These are phyloP conservation scores for Eretmocerus hayati DNA, from an alignment of 2,888 invertebrate genomes.

Conservation along the genomic window DNA sequence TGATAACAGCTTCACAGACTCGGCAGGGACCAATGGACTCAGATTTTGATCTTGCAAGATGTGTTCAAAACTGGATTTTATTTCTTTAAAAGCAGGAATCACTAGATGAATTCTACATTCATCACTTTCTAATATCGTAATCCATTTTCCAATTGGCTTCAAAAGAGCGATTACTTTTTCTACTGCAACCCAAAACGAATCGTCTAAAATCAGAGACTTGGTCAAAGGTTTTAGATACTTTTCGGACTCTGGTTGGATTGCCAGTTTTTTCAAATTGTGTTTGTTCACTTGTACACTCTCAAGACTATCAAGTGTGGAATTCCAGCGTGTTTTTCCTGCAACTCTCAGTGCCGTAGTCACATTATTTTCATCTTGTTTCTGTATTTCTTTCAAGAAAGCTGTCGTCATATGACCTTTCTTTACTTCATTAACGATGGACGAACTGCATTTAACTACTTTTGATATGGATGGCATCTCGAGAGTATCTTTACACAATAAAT, in stretches of 20 bases:
- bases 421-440: slow-evolving; percentile 21
- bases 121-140: slow-evolving; percentile 17
- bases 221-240: slow-evolving; percentile 4
- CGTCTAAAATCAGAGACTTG: slow-evolving; percentile 11
- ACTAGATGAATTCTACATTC: slow-evolving; percentile 14
- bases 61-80: slow-evolving; percentile 12
- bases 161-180: slow-evolving; percentile 8
- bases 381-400: slow-evolving; percentile 16
- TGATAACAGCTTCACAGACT: background rate
- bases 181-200: slow-evolving; percentile 9
- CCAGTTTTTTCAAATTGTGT: slow-evolving; percentile 21
- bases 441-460: slow-evolving; percentile 12
- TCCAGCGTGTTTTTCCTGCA: slow-evolving; percentile 21
- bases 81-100: slow-evolving; percentile 14
- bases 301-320: slow-evolving; percentile 20
- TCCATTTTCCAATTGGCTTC: slow-evolving; percentile 14
- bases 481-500: slow-evolving; percentile 25
- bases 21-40: background rate
- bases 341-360: slow-evolving; percentile 18
- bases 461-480: slow-evolving; percentile 7
- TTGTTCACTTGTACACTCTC: slow-evolving; percentile 22
- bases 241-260: slow-evolving; percentile 10
- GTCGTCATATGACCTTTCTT: slow-evolving; percentile 22
- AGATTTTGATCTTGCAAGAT: slow-evolving; percentile 9
- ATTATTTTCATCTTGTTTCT: slow-evolving; percentile 10